Conservation (phyloP, 1,140 invertebrate species). For the Drosophila saltans region DNA sequence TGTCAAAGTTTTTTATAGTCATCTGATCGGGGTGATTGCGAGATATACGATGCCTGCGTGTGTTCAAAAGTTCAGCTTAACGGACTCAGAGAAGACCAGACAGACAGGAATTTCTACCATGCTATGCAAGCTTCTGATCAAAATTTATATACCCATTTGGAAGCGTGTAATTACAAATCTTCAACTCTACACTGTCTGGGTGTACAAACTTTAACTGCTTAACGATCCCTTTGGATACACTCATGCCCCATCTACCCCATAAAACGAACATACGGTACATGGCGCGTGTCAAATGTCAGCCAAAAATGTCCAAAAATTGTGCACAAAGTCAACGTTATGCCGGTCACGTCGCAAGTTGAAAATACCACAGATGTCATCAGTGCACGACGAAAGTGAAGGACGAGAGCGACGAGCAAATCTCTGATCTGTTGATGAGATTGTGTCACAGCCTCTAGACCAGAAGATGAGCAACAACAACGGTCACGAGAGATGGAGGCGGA, state of each 20-base stretch:
- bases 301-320: slow-evolving; percentile 50
- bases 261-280: slow-evolving; percentile 33
- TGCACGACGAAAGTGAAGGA: slow-evolving; percentile 61
- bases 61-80: too few species aligned
- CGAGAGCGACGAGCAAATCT: slow-evolving; percentile 65
- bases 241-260: neutral
- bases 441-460: slow-evolving; percentile 71
- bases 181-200: neutral
- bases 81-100: too few species aligned
- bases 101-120: too few species aligned
- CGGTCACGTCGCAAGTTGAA: slow-evolving; percentile 81
- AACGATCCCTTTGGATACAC: neutral
- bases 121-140: too few species aligned
- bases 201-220: neutral
- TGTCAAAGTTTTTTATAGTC: too few species aligned
- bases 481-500: neutral
- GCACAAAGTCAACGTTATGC: slow-evolving; percentile 51
- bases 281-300: slow-evolving; percentile 79
- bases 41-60: too few species aligned
- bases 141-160: too few species aligned
- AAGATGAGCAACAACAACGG: slow-evolving; percentile 62
- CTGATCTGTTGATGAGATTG: slow-evolving; percentile 81
- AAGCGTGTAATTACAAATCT: neutral
- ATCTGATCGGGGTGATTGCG: too few species aligned
- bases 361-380: slow-evolving; percentile 81